These are phyloP conservation scores for Melangyna quadrimaculata DNA, from an alignment of 2,888 invertebrate genomes.

Conservation along the genomic window DNA sequence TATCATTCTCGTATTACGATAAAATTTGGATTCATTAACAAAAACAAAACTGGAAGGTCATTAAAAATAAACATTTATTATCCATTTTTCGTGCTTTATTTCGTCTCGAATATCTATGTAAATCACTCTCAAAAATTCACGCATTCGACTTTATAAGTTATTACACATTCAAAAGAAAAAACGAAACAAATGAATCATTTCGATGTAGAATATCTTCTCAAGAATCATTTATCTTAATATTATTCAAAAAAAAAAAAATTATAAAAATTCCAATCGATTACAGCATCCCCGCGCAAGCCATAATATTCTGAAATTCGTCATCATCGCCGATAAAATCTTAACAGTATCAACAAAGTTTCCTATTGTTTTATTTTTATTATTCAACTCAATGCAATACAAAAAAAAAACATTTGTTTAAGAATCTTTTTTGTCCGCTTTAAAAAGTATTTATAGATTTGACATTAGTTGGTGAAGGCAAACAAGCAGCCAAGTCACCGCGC, in stretches of 20 bases:
- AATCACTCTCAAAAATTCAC: background rate
- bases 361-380: slow-evolving; percentile 10
- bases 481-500: slow-evolving; percentile 1
- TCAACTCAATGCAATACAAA: background rate
- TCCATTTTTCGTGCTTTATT: background rate
- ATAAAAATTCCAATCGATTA: slow-evolving; percentile 8
- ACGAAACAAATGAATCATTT: background rate
- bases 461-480: slow-evolving; percentile 68
- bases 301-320: slow-evolving; percentile 15
- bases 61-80: background rate
- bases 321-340: background rate
- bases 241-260: background rate
- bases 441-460: slow-evolving; percentile 64
- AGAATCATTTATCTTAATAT: background rate
- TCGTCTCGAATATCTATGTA: no score
- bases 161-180: background rate
- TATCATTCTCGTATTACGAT: background rate
- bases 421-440: slow-evolving; percentile 29
- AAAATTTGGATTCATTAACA: background rate
- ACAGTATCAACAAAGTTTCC: background rate
- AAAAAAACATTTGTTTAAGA: background rate
- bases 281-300: background rate
- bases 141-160: background rate
- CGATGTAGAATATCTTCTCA: no score
- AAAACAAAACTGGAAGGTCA: background rate